Evolutionary conservation across 2,113 vertebrate genomes (phyloP), one percentile per base, ranked within the genome.

Genomic region (Nibea coibor): DNA sequence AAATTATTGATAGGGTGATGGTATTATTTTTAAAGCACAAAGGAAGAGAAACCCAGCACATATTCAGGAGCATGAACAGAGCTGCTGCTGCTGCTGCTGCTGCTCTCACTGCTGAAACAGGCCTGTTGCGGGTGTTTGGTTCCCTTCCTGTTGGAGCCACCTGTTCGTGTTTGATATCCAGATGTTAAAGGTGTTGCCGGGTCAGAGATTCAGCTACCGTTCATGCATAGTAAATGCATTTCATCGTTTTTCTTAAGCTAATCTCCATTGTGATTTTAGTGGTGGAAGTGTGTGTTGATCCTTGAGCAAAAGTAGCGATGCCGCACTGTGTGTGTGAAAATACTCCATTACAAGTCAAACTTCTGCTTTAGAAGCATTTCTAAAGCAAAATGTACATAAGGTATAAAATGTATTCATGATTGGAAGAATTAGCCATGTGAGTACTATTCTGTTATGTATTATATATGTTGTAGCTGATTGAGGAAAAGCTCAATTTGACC

Each of bases 1-100:
- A 77, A 89, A 87, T 87, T 80, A 87, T 78, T 88, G 87, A 90
- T 86, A 89, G 71, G 80, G 50, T 4, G 14, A 58, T 75, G 75
- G 73, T 78, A 53, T 89, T 84, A 71, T 85, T 85, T 84, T 87
- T 59, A 78, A 75, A 51, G 59, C 45, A 58, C 42, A 80, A 15
- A 57, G 26, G 26, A 75, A 74, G 22, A 85, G 77, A 85, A 57
- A 64, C 20, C 26, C 14, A 63, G 58, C 75, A 70, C 62, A 78
- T 57, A 61, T 70, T 78, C 35, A 71, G 73, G 70, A 70, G 53
- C 45, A 20, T 65, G 70, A 24, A 65, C 81, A 51, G 61, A 62
- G 67, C 64, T 35, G 31, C 35, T 45, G 43, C 43, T 70, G 62
- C 74, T 71, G 31, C 31, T 35, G 75, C 26, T 71, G 19, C 57